Base-by-base conservation (phyloP, 2,113 vertebrate species). In the Archilochus colubris region DNA sequence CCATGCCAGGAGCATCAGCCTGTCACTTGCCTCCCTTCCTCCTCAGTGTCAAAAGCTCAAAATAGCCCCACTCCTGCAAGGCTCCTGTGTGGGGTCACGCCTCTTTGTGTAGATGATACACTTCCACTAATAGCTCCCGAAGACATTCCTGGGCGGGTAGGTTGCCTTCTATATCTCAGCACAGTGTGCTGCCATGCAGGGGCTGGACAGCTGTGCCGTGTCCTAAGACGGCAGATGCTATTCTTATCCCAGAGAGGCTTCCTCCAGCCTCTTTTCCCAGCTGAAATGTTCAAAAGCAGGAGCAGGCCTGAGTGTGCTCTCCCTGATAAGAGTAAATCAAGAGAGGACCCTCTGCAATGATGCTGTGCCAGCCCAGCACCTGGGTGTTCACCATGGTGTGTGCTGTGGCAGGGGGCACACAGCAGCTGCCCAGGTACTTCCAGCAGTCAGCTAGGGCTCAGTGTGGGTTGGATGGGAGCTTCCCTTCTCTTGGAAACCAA, bases 141-240 rank as follows among this genome's bases (percentile, higher is more conserved):
- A 98, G 97, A 97, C 96, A 96, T 98, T 97, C 97, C 95, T 93
- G 10, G 5, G 83, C 72, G 89, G 90, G 79, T 36, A 88, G 73
- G 43, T 30, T 73, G 92, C 59, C 79, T 80, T 83, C 54, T 27
- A 27, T 94, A 94, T 77, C 43, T n/a, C 75, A n/a, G 54, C 5
- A 62, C 82, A 66, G 90, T 16, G 81, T 86, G 58, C 30, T 30
- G 55, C 86, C 74, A 19, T 21, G 81, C 48, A 86, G 94, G 85
- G 73, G 62, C 62, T 44, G 94, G 96, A 79, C 93, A 97, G 12
- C 72, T 93, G 93, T 23, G 75, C 22, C 40, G 28, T 53, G 76
- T 48, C 91, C 91, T 77, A 82, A 94, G 96, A 70, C 3, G 61
- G 70, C 82, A 86, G 54, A 1, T 51, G 70, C 86, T 97, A 93